Base-by-base conservation (phyloP, 2,888 invertebrate genomes). In the Leptinotarsa rubiginosa region DNA sequence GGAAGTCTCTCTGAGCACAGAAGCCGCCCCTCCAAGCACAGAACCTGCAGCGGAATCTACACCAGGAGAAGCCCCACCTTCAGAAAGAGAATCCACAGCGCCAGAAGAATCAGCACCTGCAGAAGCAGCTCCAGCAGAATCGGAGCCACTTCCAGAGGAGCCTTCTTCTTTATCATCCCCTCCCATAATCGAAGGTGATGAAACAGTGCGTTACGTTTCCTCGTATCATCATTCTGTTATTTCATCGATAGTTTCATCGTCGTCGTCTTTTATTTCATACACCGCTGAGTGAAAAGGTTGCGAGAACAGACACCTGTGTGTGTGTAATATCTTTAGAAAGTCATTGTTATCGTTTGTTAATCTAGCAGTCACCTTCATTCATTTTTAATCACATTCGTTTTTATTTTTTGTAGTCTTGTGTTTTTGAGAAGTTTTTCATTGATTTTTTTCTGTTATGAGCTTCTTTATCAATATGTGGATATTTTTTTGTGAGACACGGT, bases 121-220 rank as follows among this genome's bases (percentile, higher is more conserved):
- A 22, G 56, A 56, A 22, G 18, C n/a, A 18, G 80, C 41, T 41
- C 72, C 82, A 54, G 81, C 75, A 47, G 81, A 79, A 75, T 69
- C 70, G 4, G 73, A 59, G 54, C 71, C 22, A 10, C 56, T 56
- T 20, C 56, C 56, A 10, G 69, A 73, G 47, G 50, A 72, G 18
- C 22, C 75, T 22, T 49, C 75, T 22, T 73, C 69, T n/a, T 69
- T 76, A 41, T 59, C 73, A n/a, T 73, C 78, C 25, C 78, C 79
- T 65, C 73, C 76, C 16, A 67, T 80, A 66, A 79, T 81, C 70
- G 79, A 81, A 80, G 79, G 79, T 80, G 76, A 74, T 59, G 73
- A 59, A 52, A 49, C 59, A 52, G 41, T 75, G 62, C 69, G 65
- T 72, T 72, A 49, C 22, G 70, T 75, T 25, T 66, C 72, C 49